Percentiles rank a stretch among this genome's conserved stretches.
Conservation (phyloP, 2,113 vertebrate genomes). For the Lasiurus cinereus region DNA sequence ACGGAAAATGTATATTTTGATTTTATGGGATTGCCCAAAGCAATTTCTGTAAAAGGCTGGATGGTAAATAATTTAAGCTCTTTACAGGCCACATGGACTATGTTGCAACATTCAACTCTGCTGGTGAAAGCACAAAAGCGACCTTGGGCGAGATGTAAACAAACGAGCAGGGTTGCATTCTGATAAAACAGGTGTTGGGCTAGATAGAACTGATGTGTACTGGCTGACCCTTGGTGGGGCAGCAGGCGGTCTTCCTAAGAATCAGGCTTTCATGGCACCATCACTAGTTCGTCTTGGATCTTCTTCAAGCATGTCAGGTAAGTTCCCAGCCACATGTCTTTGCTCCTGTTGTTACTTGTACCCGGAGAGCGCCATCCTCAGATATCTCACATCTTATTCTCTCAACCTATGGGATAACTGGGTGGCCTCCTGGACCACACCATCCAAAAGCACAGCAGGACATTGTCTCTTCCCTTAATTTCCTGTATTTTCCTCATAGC, state of each 20-base stretch:
- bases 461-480: neutral
- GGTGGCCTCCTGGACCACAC: too few species aligned
- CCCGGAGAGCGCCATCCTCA: neutral
- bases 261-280: neutral
- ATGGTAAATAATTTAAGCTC: neutral
- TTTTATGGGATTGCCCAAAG: neutral
- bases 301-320: neutral
- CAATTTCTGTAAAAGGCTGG: neutral
- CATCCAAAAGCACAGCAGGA: neutral
- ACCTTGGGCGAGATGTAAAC: neutral
- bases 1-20: neutral
- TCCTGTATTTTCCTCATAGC: neutral
- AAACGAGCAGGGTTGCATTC: neutral
- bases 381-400: neutral
- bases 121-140: neutral
- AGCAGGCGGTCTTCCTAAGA: too few species aligned
- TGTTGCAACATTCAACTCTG: neutral
- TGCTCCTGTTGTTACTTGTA: neutral
- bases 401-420: rapidly evolving
- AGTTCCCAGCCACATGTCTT: neutral
- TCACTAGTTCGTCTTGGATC: neutral
- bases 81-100: neutral
- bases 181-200: neutral
- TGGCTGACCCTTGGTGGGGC: neutral
- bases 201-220: neutral